Evolutionary conservation across 2,888 invertebrate species (phyloP), one percentile per base, ranked within the genome.

Genomic region (Actias luna): DNA sequence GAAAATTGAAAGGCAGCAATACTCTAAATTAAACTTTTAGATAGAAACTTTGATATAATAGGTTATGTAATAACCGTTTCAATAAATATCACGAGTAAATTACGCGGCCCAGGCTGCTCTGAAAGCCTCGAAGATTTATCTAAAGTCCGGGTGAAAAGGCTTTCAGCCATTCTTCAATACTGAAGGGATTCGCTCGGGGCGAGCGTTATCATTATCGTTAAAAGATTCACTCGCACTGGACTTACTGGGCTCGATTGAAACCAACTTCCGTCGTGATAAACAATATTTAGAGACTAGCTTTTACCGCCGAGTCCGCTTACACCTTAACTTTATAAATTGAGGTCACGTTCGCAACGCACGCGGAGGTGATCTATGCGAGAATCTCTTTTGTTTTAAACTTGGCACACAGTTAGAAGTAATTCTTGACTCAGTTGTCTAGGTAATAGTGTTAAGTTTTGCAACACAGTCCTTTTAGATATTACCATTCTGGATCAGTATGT

Each of bases 71-170:
- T 50, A 50, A 27, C 55, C 55, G n/a, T 55, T 55, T 55, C n/a
- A 29, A 29, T 55, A 29, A 55, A 55, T 55, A 55, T 29, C 29
- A 29, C 16, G 29, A 29, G 55, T 55, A 55, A 27, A 55, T 55
- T 29, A 55, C 55, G 55, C 8, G n/a, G n/a, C 4, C 52, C 52
- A 27, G 52, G 52, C 52, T 25, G 25, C 16, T 8, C 29, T 29
- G 55, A n/a, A 29, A 27, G 27, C 55, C 55, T 55, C 29, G 29
- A 55, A 55, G 55, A 55, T 55, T 55, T 55, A 55, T 29, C 55
- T 29, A 55, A 55, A 55, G 55, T 29, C 55, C 55, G 55, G 55
- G 29, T 55, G 55, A 55, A 29, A n/a, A 55, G n/a, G 55, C 55
- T 29, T 27, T 50, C 55, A 29, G 29, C 29, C 29, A 29, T 27